Percentiles rank a stretch among this genome's conserved stretches.
Conservation (phyloP, 2,888 invertebrate genomes). For the Andricus quercusramuli region DNA sequence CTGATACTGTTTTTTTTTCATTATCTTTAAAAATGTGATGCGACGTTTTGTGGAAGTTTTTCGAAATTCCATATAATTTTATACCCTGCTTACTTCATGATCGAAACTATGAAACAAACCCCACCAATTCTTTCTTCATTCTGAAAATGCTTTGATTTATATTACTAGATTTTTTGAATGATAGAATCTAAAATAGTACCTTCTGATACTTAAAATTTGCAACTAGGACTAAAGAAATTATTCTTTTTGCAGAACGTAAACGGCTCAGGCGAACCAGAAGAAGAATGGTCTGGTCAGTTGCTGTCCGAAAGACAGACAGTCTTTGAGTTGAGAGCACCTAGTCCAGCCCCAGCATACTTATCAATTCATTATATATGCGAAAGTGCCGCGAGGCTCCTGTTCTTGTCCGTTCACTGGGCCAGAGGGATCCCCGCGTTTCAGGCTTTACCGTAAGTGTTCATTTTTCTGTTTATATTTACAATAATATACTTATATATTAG, state of each 20-base stretch:
- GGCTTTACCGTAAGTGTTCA: slow-evolving; percentile 84
- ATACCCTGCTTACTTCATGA: not conserved
- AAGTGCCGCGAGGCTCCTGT: slow-evolving; percentile 94
- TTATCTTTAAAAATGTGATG: too few species aligned
- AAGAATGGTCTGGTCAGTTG: slow-evolving; percentile 82
- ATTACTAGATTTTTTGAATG: not conserved
- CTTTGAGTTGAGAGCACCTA: slow-evolving; percentile 88
- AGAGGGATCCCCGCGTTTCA: slow-evolving; percentile 91
- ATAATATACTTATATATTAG: too few species aligned
- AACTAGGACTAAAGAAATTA: slow-evolving; percentile 4
- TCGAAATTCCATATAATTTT: too few species aligned
- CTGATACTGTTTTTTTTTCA: too few species aligned
- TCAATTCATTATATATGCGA: slow-evolving; percentile 97
- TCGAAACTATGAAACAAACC: not conserved
- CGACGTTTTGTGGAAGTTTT: too few species aligned
- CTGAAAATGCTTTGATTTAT: not conserved
- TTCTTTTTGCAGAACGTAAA: slow-evolving; percentile 71
- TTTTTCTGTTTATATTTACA: not conserved
- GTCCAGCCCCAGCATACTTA: slow-evolving; percentile 91
- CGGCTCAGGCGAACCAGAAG: slow-evolving; percentile 74
- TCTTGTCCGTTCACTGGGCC: slow-evolving; percentile 94
- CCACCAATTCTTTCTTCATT: not conserved
- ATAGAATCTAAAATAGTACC: not conserved
- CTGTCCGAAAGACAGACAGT: slow-evolving; percentile 85
- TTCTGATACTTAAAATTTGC: not conserved